Evolutionary conservation across 2,113 vertebrate genomes (phyloP).

Genomic region (Cygnus buccinator): DNA sequence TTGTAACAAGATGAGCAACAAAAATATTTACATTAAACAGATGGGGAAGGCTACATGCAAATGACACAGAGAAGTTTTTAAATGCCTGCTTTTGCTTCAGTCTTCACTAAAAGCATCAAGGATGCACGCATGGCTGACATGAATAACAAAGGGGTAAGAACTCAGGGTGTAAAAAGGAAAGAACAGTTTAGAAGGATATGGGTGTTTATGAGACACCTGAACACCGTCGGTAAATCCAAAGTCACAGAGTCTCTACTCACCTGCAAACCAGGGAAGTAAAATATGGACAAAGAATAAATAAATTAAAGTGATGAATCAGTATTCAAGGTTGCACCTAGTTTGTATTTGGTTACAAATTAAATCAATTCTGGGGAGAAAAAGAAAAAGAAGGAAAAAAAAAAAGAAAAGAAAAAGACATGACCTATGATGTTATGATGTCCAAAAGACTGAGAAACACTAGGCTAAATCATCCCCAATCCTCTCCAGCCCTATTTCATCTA

Average conservation of each 20-base stretch:
- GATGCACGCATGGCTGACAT: accelerated
- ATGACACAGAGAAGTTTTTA: neutral
- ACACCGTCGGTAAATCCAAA: neutral
- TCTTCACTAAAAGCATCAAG: neutral
- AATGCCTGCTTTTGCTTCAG: neutral
- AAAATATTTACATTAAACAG: neutral
- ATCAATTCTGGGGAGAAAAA: neutral
- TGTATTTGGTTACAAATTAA: neutral
- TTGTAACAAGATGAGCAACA: neutral
- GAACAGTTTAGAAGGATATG: neutral
- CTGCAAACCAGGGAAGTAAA: neutral
- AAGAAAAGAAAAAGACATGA: neutral
- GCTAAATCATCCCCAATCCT: neutral
- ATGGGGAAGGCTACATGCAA: neutral
- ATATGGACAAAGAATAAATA: neutral
- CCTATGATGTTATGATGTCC: neutral
- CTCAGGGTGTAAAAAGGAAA: neutral
- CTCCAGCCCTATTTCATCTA: neutral
- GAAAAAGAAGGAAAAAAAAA: neutral
- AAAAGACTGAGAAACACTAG: neutral
- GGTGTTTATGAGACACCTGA: neutral
- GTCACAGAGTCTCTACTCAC: neutral
- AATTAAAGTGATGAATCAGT: neutral
- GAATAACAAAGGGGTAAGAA: neutral
- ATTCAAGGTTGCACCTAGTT: neutral